These are phyloP conservation scores for Tribolium madens DNA, from an alignment of 1,140 invertebrate species.

Conservation along the genomic window DNA sequence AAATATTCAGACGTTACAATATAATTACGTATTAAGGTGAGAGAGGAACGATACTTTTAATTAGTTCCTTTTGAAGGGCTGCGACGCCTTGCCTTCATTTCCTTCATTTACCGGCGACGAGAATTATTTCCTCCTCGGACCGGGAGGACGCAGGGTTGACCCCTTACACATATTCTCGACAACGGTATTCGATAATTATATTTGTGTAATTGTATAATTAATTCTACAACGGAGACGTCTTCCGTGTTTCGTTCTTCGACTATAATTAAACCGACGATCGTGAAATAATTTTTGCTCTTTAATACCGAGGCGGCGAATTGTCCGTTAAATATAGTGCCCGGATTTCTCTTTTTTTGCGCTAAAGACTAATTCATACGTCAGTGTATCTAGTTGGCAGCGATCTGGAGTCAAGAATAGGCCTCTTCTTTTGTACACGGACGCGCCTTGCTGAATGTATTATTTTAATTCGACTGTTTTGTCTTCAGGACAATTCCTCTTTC, in stretches of 20 bases:
- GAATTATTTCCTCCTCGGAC: constrained; percentile 43
- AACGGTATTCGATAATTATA: constrained; percentile 52
- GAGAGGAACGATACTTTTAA: constrained; percentile 47
- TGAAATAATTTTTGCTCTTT: constrained; percentile 30
- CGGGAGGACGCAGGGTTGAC: constrained; percentile 4
- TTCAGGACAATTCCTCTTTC: constrained; percentile 21
- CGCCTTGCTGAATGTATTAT: constrained; percentile 14
- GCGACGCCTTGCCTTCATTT: constrained; percentile 17
- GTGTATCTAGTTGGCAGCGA: constrained; percentile 32
- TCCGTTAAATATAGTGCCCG: constrained; percentile 37
- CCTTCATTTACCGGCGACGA: constrained; percentile 41
- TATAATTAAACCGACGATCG: constrained; percentile 26
- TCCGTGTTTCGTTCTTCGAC: constrained; percentile 33
- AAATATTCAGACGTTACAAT: constrained; percentile 48
- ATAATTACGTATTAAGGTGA: constrained; percentile 49
- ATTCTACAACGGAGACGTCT: constrained; percentile 43
- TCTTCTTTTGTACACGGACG: constrained; percentile 34
- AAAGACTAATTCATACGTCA: constrained; percentile 37
- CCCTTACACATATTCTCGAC: background rate
- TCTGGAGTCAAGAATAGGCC: constrained; percentile 24
- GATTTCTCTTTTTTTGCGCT: constrained; percentile 34
- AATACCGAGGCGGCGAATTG: constrained; percentile 20
- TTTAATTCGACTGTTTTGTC: constrained; percentile 24
- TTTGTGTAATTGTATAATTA: constrained; percentile 54
- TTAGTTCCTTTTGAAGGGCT: constrained; percentile 40